Evolutionary conservation across 2,888 invertebrate genomes (phyloP), one percentile per base, ranked within the genome.

Genomic region (Habroteleia sp.): DNA sequence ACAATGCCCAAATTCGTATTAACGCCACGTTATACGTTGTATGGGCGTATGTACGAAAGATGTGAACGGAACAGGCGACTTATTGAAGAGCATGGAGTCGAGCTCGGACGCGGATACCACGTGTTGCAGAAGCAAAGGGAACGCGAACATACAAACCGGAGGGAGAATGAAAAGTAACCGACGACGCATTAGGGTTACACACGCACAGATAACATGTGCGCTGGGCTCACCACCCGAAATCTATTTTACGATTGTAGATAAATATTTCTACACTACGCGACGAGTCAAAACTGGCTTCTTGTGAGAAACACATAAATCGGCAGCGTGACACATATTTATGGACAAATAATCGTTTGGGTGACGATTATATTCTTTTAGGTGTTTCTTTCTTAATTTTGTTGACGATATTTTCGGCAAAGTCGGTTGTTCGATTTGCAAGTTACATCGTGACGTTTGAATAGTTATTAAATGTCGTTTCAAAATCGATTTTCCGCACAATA

Each of bases 241-340:
- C 73, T 66, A 73, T 73, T 73, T 73, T 73, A 66, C 73, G 66
- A 73, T 60, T 66, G 73, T 39, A 73, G 73, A 66, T 73, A 66
- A 73, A 73, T 60, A 73, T 66, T 73, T 73, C 73, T 16, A 58
- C 73, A 63, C 63, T 54, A 48, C 8, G 2, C 6, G 52, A 11
- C 6, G 48, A 71, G 44, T 62, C 39, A 56, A 25, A 71, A 62
- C 52, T 71, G 10, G 14, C 27, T 37, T 60, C 58, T 58, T 69
- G 52, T 52, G 52, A 69, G 62, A 41, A 54, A 71, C 39, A 62
- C 62, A 71, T 71, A 46, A 71, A 62, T 71, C 52, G 68, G 27
- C 52, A 16, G 27, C 31, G 13, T 35, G 44, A 69, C 69, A 41
- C 52, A 42, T 60, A 69, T 60, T 60, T 69, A 69, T 60, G 44